Evolutionary conservation across 2,888 invertebrate species (phyloP), one percentile per base, ranked within the genome.

Genomic region (Eretmocerus hayati): DNA sequence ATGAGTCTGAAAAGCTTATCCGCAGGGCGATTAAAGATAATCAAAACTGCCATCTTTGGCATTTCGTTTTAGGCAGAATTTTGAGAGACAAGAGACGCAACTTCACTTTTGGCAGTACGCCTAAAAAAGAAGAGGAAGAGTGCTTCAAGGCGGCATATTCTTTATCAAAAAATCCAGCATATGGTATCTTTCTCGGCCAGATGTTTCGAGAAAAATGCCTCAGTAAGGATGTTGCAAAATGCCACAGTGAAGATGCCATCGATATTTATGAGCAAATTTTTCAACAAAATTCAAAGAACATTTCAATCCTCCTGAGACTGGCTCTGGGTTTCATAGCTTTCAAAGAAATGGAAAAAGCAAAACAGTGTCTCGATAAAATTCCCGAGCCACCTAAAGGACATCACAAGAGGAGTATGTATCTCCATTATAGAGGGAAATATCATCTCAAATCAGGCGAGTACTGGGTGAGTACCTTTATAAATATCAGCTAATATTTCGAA

Each of bases 121-220:
- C 26, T 19, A 30, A 19, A 19, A 18, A 20, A 5, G 45, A 31
- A 30, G 32, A 38, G 31, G 36, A 20, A 38, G 22, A 30, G n/a
- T 38, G 45, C 38, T 36, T 45, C 38, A n/a, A 18, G n/a, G 18
- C 16, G 19, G 36, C 36, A 5, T 36, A 36, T 36, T 5, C 16
- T 5, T 5, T 36, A 9, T 36, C 36, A 9, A 5, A 19, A 18
- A 36, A n/a, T n/a, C 26, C 26, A 9, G 26, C 11, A 26, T 38
- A 38, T 13, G 38, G 22, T n/a, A n/a, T 38, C n/a, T 22, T 21
- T 38, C 3, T 22, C 9, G 38, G 22, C 4, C 38, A 38, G 15
- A 38, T 38, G 38, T 38, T 37, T n/a, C 35, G 39, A 42, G 42
- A 42, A 23, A n/a, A n/a, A n/a, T n/a, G n/a, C n/a, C n/a, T n/a